A percentile compares a stretch with the other conserved stretches of the same genome.
Evolutionary conservation across 2,888 invertebrate species (phyloP).

Genomic region (Drosophila recens): DNA sequence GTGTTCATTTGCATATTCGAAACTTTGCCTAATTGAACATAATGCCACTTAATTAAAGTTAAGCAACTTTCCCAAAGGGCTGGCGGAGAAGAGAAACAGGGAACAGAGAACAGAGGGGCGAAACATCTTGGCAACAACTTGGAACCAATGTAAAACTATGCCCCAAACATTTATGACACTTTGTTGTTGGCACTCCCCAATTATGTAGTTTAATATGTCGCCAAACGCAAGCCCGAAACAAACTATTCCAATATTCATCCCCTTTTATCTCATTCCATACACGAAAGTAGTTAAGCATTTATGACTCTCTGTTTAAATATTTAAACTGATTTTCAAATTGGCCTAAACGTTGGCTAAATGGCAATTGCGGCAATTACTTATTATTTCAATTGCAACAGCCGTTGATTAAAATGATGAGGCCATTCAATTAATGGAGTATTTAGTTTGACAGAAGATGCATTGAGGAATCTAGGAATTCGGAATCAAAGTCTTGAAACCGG

Average conservation of each 20-base stretch:
- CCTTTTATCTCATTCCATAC: neutral
- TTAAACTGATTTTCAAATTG: slow-evolving; percentile 13
- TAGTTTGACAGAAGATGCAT: neutral
- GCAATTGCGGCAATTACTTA: slow-evolving; percentile 11
- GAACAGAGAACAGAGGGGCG: neutral
- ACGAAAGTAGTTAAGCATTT: slow-evolving; percentile 24
- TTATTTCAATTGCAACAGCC: slow-evolving; percentile 4
- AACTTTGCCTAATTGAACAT: slow-evolving; percentile 80
- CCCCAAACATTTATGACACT: slow-evolving; percentile 56
- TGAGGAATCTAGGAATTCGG: neutral
- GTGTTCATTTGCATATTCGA: slow-evolving; percentile 77
- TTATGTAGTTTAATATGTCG: slow-evolving; percentile 20
- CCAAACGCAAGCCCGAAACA: slow-evolving; percentile 5
- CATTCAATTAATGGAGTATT: neutral
- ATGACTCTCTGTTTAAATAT: slow-evolving; percentile 24
- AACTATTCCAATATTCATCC: neutral
- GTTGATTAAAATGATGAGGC: slow-evolving; percentile 1
- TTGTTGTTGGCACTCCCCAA: slow-evolving; percentile 37
- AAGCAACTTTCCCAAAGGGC: slow-evolving; percentile 46
- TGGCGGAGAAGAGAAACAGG: neutral
- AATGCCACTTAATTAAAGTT: slow-evolving; percentile 79
- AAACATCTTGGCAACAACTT: slow-evolving; percentile 36
- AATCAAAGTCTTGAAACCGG: neutral
- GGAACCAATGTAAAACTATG: slow-evolving; percentile 41
- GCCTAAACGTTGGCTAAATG: slow-evolving; percentile 13